Conservation (phyloP, 2,888 invertebrate genomes). For the Mayetiola destructor region DNA sequence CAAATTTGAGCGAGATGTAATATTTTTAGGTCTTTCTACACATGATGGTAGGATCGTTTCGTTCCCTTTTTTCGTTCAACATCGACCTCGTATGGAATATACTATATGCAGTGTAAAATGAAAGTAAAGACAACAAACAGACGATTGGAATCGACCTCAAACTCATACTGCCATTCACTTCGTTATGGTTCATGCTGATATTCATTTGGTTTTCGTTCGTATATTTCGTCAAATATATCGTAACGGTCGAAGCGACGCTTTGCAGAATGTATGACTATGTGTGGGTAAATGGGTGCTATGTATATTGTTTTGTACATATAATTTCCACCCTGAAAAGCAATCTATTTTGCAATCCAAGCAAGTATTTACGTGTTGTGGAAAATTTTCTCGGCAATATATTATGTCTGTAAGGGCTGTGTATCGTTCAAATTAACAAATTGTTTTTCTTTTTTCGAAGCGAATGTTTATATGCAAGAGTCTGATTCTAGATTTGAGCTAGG, state of each 20-base stretch:
- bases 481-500: no score
- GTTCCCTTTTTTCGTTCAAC: neutral
- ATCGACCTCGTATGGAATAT: neutral
- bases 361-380: conserved; percentile 13
- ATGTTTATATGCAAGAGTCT: no score
- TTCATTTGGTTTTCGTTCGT: neutral
- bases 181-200: conserved; percentile 12
- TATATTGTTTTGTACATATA: conserved; percentile 11
- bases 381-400: conserved; percentile 6
- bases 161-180: conserved; percentile 7
- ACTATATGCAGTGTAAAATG: neutral
- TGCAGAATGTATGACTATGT: neutral
- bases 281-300: neutral
- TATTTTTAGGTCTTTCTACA: conserved; percentile 2
- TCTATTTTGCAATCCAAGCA: conserved; percentile 16
- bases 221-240: no score
- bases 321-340: conserved; percentile 15
- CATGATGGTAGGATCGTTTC: neutral
- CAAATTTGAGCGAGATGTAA: conserved; percentile 8
- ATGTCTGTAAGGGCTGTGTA: conserved; percentile 4
- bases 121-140: conserved; percentile 12
- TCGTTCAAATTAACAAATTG: no score
- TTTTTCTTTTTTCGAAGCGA: no score
- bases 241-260: neutral
- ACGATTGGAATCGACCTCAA: conserved; percentile 12